Evolutionary conservation across 1,140 invertebrate genomes (phyloP), one percentile per base, ranked within the genome.

Genomic region (Ectropis grisescens): DNA sequence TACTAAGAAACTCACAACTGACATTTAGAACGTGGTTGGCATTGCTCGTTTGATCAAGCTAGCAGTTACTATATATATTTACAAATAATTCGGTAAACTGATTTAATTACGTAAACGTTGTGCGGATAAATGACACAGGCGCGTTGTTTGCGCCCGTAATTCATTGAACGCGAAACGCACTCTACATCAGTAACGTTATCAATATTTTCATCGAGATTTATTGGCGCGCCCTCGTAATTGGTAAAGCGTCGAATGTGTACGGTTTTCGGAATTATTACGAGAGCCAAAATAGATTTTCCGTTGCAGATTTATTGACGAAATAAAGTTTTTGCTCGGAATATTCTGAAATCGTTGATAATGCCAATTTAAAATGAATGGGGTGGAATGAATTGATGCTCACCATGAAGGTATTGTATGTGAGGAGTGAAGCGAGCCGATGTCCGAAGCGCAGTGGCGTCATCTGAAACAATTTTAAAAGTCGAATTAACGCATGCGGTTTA

Each of bases 151-250:
- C 31, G 45, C 26, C 33, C 30, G 35, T 37, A 24, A 47, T 43
- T 37, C 37, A 38, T 44, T 31, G 35, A 23, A 19, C 41, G 32
- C 34, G 37, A 8, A 19, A 19, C 16, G 16, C 16, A 19, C 16
- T 19, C 37, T 36, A 38, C 35, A 37, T 46, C 19, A 32, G 33
- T 24, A 36, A 41, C 48, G 40, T 53, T 59, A 65, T 68, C 58
- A 50, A 58, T 58, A 57, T 56, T 58, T 49, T 36, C 48, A 49
- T 53, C 50, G 33, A 34, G 48, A 67, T 64, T 65, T 66, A 67
- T 57, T 42, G 51, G 31, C 35, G 31, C 28, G 25, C 29, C 22
- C 37, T 29, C 39, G 34, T 53, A 53, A 62, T 59, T 53, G 54
- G 33, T 41, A 33, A 37, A 36, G 39, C 29, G 29, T 12, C 8